Evolutionary conservation across 2,113 vertebrate genomes (phyloP).

Genomic region (Columba livia): DNA sequence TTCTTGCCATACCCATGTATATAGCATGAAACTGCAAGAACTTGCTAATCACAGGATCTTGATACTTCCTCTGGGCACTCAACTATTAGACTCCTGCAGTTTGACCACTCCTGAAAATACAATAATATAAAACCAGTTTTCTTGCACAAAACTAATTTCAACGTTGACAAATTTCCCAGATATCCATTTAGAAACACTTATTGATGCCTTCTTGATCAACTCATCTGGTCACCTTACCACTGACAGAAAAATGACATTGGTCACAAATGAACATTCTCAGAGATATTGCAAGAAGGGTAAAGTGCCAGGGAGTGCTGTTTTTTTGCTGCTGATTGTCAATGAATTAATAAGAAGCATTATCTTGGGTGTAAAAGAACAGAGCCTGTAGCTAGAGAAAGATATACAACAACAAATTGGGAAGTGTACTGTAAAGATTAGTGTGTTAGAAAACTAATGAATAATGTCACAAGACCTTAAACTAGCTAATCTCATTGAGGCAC

Average conservation of each 20-base stretch:
- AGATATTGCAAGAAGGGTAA: not conserved
- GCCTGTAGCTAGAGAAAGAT: not conserved
- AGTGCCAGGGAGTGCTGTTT: not conserved
- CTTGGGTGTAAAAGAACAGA: constrained; percentile 28
- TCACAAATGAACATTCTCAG: not conserved
- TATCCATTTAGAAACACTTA: not conserved
- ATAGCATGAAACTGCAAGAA: not conserved
- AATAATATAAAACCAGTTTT: not conserved
- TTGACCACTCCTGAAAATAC: not conserved
- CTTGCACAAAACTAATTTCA: not conserved
- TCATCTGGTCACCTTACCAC: not conserved
- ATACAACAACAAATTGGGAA: constrained; percentile 23
- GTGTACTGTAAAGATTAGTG: constrained; percentile 23
- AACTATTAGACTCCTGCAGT: not conserved
- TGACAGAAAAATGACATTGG: not conserved
- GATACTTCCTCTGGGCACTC: not conserved
- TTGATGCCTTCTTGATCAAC: not conserved
- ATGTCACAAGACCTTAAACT: constrained; percentile 51
- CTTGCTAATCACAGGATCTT: not conserved
- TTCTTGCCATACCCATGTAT: not conserved
- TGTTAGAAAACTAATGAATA: constrained; percentile 58
- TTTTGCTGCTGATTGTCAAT: not conserved
- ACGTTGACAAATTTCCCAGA: not conserved
- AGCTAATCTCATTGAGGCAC: constrained; percentile 54
- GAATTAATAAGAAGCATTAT: constrained; percentile 55